Evolutionary conservation across 2,888 invertebrate genomes (phyloP).

Genomic region (Campoplex nolae): DNA sequence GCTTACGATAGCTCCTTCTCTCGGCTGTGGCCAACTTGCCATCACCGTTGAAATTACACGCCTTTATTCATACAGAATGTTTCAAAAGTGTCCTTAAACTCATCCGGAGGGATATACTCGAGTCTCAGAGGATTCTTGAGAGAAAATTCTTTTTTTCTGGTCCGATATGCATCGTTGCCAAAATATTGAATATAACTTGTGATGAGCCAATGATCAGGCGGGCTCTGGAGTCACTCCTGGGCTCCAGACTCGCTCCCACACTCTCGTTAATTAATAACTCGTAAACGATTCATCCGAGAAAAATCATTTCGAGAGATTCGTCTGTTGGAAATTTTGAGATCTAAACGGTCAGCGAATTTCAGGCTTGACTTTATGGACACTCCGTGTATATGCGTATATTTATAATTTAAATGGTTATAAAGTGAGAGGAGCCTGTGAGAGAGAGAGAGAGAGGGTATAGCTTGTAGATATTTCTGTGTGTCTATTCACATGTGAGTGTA

Average conservation of each 20-base stretch:
- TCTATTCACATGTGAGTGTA: slow-evolving; percentile 43
- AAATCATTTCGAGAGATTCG: not conserved
- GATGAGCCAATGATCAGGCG: not conserved
- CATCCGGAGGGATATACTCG: not conserved
- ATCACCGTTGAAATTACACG: slow-evolving; percentile 11
- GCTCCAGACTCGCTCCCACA: not conserved
- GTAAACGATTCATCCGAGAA: not conserved
- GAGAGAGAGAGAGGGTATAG: not conserved
- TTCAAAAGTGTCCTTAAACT: not conserved
- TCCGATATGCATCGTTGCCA: not conserved
- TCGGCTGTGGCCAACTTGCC: not conserved
- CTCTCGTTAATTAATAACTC: slow-evolving; percentile 1
- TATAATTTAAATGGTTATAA: slow-evolving; percentile 13
- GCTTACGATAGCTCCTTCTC: slow-evolving; percentile 27
- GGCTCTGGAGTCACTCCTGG: not conserved
- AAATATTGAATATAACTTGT: not conserved
- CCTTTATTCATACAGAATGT: not conserved
- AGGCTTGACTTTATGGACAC: not conserved
- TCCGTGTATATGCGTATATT: not conserved
- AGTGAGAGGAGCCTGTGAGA: not conserved
- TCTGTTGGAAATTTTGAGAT: not conserved
- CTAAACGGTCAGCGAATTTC: not conserved
- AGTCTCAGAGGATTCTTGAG: not conserved
- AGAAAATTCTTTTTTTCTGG: not conserved
- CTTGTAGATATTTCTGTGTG: slow-evolving; percentile 14